These are phyloP conservation scores for Pristionchus arcanus DNA, from an alignment of 2,888 invertebrate species.

Conservation along the genomic window DNA sequence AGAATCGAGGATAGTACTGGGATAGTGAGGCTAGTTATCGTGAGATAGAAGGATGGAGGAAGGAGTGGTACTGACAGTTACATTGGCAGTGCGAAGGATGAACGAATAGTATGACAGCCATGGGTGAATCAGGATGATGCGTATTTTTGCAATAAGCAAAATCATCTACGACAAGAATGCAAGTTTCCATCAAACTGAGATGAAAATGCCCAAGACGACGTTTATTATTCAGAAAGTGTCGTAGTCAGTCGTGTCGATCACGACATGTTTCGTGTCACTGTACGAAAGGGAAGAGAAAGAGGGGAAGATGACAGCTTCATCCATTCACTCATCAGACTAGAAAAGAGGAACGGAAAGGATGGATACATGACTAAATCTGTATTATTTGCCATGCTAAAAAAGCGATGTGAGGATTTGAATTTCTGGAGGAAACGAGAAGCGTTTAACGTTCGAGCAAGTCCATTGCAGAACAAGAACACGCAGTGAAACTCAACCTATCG, in stretches of 20 bases:
- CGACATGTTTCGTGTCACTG: slow-evolving; percentile 37
- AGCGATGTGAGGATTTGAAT: not conserved
- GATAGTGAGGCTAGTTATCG: not conserved
- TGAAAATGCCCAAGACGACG: not conserved
- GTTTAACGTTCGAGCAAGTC: not conserved
- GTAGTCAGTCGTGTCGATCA: not conserved
- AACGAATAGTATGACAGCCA: not conserved
- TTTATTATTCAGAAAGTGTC: slow-evolving; percentile 34
- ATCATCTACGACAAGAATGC: not conserved
- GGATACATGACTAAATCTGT: not conserved
- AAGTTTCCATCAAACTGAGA: not conserved
- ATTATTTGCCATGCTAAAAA: not conserved
- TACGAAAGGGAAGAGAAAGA: not conserved
- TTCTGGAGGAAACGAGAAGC: not conserved
- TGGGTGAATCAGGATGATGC: not conserved
- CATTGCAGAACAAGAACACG: not conserved
- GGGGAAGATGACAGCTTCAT: not conserved
- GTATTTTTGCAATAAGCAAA: not conserved
- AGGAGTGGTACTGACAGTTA: not conserved
- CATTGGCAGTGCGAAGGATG: not conserved
- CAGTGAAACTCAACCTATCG: not conserved
- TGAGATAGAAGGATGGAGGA: not conserved
- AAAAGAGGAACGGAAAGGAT: not conserved
- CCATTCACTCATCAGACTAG: not conserved
- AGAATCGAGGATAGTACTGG: not conserved